Percentiles rank a stretch among this genome's conserved stretches.
phyloP scores from a whole-genome alignment of 1,140 invertebrate genomes.

The Sycobia sp. region DNA sequence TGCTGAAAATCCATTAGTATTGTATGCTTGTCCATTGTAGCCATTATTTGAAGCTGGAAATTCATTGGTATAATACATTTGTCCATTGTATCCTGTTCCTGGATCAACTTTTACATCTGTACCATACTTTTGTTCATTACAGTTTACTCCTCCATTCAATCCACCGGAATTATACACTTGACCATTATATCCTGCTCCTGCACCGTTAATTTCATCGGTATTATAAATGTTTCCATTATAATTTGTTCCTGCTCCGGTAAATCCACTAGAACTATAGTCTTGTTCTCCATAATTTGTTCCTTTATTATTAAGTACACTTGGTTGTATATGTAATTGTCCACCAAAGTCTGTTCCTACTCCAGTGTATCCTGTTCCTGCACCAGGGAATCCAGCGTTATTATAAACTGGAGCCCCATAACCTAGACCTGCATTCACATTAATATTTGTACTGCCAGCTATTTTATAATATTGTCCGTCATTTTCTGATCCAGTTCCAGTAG shows the following conservation, averaged over 20 bases:
- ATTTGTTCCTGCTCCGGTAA: not conserved
- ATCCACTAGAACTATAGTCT: not conserved
- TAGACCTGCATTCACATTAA: not conserved
- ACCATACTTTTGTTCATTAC: slow-evolving; percentile 6
- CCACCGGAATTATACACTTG: not conserved
- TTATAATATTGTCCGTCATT: not conserved
- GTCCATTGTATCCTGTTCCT: not conserved
- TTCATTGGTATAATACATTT: not conserved
- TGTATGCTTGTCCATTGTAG: not conserved
- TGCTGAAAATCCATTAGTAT: not conserved
- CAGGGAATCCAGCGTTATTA: slow-evolving; percentile 12
- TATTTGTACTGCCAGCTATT: not conserved
- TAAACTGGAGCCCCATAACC: not conserved
- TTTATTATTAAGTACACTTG: not conserved
- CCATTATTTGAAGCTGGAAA: not conserved
- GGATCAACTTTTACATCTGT: not conserved
- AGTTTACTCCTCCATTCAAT: not conserved
- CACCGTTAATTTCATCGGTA: not conserved
- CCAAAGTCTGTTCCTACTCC: not conserved
- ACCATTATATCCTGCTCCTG: not conserved
- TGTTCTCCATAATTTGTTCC: not conserved
- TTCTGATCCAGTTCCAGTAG: not conserved
- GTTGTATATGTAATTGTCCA: slow-evolving; percentile 3
- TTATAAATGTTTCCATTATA: slow-evolving; percentile 5
- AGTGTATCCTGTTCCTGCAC: not conserved